Evolutionary conservation across 2,888 invertebrate species (phyloP), one percentile per base, ranked within the genome.

Genomic region (Latrodectus elegans): DNA sequence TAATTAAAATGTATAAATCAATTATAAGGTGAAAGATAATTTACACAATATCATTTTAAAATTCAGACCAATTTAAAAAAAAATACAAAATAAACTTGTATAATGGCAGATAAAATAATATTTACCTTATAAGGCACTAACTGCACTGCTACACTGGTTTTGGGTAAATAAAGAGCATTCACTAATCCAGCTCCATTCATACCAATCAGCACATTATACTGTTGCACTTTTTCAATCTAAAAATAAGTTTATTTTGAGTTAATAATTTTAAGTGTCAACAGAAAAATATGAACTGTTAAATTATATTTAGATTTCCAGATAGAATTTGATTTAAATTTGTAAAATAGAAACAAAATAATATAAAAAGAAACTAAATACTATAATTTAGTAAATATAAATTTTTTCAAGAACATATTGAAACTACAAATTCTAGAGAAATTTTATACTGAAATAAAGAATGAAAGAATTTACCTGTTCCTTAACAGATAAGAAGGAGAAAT

Each of bases 111-210:
- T 2, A 38, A 60, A 74, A 6, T 60, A 60, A 22, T 64, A 83
- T 71, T 89, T 85, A 89, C 91, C 74, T 90, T 89, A 87, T 90
- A 91, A 22, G 91, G 91, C 14, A 91, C 90, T 22, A 91, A 84
- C 87, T 91, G 91, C n/a, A 91, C 89, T 8, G 90, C 89, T n/a
- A 91, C 90, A 71, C 90, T 89, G 53, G 84, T 76, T n/a, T 86
- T 77, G 9, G 91, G 91, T 9, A 91, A 85, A 81, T 90, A 91
- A 1, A 91, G 38, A 55, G 90, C 90, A 88, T 91, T 91, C 76
- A 90, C 91, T 10, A 91, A 89, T 38, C 91, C 91, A 53, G 91
- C 91, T 68, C 91, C 91, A 89, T 91, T 91, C 88, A 91, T 90
- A 3, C 91, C 91, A 55, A 90, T 89, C 53, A 91, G 71, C 1